Percentiles rank a stretch among this genome's conserved stretches.
phyloP scores from a whole-genome alignment of 2,113 vertebrate genomes.

The Sinocyclocheilus grahami region DNA sequence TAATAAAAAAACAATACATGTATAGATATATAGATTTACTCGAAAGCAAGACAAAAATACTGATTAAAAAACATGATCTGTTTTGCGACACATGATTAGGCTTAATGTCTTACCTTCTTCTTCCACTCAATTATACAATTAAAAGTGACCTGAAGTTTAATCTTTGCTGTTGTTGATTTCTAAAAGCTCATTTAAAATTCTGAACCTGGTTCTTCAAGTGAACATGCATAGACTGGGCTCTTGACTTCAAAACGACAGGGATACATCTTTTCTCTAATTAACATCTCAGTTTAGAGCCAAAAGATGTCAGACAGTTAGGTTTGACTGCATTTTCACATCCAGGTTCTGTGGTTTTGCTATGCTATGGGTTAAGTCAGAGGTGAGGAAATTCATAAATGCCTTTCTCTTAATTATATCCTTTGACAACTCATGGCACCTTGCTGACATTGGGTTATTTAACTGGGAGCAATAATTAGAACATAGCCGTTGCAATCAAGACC shows the following conservation, averaged over 20 bases:
- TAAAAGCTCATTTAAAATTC: constrained; percentile 6
- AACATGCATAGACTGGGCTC: neutral
- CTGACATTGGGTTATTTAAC: constrained; percentile 53
- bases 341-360: neutral
- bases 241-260: constrained; percentile 3
- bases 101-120: neutral
- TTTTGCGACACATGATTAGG: constrained; percentile 3
- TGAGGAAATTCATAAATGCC: constrained; percentile 52
- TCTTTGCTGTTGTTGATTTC: constrained; percentile 16
- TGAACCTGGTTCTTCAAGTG: neutral
- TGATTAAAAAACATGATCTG: neutral
- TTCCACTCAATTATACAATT: neutral
- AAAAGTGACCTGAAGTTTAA: neutral
- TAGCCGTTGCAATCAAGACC: constrained; percentile 53
- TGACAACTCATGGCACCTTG: constrained; percentile 53
- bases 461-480: constrained; percentile 57
- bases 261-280: constrained; percentile 23
- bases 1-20: neutral
- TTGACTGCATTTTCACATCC: neutral
- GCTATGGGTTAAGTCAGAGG: constrained; percentile 50
- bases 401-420: constrained; percentile 59
- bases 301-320: constrained; percentile 36
- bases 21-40: no score
- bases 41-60: neutral
- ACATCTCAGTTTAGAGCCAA: constrained; percentile 24